Conservation (phyloP, 2,113 vertebrate genomes). For the Paralichthys olivaceus region DNA sequence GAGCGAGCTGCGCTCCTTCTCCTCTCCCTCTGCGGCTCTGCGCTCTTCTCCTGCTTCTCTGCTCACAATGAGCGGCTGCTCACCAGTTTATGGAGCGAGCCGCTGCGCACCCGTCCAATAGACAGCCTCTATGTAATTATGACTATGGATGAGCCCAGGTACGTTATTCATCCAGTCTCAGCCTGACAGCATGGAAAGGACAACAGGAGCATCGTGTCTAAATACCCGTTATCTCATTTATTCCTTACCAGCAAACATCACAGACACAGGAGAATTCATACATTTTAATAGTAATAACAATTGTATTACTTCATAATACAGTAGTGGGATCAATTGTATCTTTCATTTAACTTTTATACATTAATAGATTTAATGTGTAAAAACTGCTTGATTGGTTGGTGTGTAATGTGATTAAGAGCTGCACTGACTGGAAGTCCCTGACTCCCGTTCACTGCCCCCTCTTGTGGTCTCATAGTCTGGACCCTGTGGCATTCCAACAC, state of each 20-base stretch:
- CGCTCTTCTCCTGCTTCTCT: slow-evolving; percentile 35
- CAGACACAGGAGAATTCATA: no score
- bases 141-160: slow-evolving; percentile 54
- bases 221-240: neutral
- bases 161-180: slow-evolving; percentile 8
- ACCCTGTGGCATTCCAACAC: neutral
- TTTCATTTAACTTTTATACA: neutral
- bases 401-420: neutral
- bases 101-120: slow-evolving; percentile 36
- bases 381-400: neutral
- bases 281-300: no score
- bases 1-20: neutral
- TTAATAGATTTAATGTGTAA: neutral
- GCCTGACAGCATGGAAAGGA: neutral
- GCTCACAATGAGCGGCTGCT: slow-evolving; percentile 14
- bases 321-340: no score
- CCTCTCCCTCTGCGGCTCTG: slow-evolving; percentile 7
- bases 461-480: slow-evolving; percentile 39
- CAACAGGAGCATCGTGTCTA: slow-evolving; percentile 7
- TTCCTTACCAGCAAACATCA: neutral
- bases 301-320: no score
- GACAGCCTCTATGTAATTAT: slow-evolving; percentile 35
- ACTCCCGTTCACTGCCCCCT: slow-evolving; percentile 44
- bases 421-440: neutral
- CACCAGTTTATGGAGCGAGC: slow-evolving; percentile 32